Percentiles rank a stretch among this genome's conserved stretches.
These are phyloP conservation scores for Glaucopsyche alexis DNA, from an alignment of 2,888 invertebrate species.

Conservation along the genomic window DNA sequence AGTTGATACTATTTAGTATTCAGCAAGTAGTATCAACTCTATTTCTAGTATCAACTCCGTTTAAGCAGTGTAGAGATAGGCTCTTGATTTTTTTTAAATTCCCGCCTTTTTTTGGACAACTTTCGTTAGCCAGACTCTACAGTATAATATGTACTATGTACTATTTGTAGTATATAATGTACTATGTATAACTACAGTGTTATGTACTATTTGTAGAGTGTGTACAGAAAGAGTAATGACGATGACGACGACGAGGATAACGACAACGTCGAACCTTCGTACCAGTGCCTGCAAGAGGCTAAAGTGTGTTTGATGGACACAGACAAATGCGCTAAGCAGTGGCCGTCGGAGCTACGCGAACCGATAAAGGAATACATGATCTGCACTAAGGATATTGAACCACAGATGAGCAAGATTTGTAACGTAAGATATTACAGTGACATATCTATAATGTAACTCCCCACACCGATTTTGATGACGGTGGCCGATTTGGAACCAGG, in stretches of 20 bases:
- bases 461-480: too few species aligned
- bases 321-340: constrained; percentile 69
- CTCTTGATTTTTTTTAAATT: too few species aligned
- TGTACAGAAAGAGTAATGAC: neutral
- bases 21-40: too few species aligned
- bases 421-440: constrained; percentile 51
- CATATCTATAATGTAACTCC: too few species aligned
- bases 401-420: constrained; percentile 61
- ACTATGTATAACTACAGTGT: too few species aligned
- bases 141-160: too few species aligned
- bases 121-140: too few species aligned
- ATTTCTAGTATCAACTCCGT: neutral
- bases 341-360: constrained; percentile 63
- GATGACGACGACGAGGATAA: neutral
- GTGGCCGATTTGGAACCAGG: too few species aligned
- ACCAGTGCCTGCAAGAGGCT: constrained; percentile 65
- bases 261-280: neutral
- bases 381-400: constrained; percentile 65
- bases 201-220: neutral
- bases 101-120: too few species aligned
- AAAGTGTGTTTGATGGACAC: constrained; percentile 74
- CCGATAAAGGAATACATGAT: constrained; percentile 73
- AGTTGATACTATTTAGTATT: too few species aligned
- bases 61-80: too few species aligned
- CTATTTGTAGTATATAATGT: too few species aligned